Base-by-base conservation (phyloP, 2,113 vertebrate species). In the Rhineura floridana region DNA sequence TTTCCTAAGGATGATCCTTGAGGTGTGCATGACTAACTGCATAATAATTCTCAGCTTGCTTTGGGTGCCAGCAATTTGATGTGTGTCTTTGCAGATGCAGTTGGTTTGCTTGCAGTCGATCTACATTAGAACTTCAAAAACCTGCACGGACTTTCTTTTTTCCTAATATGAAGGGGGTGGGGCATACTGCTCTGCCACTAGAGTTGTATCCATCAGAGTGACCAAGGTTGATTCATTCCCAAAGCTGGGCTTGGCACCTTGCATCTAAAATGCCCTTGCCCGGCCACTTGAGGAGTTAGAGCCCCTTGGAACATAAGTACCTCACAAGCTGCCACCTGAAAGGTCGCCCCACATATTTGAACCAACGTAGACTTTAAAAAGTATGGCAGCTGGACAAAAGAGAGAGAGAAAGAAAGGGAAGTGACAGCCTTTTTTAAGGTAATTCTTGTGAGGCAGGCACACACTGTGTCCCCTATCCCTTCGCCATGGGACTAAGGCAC, bases 51-150 rank as follows among this genome's bases (percentile, higher is more conserved):
- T 30, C 3, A 4, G 50, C 10, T 1, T 2, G 2, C 3, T 55
- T 9, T 63, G 70, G 1, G 72, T 62, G 65, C 23, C 70, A 87
- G 0, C 5, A 25, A 3, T 80, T 30, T 70, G 52, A 1, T 59
- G 44, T 13, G 0, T 1, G 33, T 2, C 33, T n/a, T 81, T 79
- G 0, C 28, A 4, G 44, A 0, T 44, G 28, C 23, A 28, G 81
- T 46, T 13, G 5, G 0, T 2, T 85, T 4, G 21, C 50, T 46
- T 91, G n/a, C 0, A 28, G 1, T 44, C 48, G 21, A 4, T 76
- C 30, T 17, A n/a, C 44, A 1, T 10, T 7, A 72, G 12, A 87
- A 63, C 23, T 78, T 81, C 77, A 42, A 86, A 72, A 52, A 91
- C 92, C 90, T 86, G 89, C n/a, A 8, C 39, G 1, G 83, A 79